These are phyloP conservation scores for Drosophila azteca DNA, from an alignment of 1,140 invertebrate species.

Conservation along the genomic window DNA sequence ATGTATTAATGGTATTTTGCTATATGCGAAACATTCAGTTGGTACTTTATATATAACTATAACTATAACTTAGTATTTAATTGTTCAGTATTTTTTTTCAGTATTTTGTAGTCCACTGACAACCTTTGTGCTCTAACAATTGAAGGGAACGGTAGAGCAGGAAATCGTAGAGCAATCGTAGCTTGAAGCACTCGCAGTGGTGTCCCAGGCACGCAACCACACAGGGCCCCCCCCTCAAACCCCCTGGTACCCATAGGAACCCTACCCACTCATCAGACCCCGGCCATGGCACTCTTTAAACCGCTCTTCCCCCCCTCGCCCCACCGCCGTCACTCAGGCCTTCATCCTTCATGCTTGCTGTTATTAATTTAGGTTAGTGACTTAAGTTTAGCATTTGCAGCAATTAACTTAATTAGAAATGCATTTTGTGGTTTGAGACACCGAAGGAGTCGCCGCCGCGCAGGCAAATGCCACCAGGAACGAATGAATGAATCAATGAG, in stretches of 20 bases:
- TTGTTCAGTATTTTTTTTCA: too few relatives aligned
- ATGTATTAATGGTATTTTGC: too few relatives aligned
- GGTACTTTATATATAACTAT: too few relatives aligned
- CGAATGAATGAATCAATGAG: constrained; percentile 37
- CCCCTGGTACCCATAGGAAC: not conserved
- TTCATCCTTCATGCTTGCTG: constrained; percentile 38
- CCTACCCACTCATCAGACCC: too few relatives aligned
- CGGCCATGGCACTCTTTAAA: not conserved
- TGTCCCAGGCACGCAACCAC: constrained; percentile 33
- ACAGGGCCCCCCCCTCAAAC: not conserved
- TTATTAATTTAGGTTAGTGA: constrained; percentile 82
- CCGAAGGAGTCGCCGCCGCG: constrained; percentile 31
- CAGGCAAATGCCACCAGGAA: constrained; percentile 18
- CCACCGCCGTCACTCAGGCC: not conserved
- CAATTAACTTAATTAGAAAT: constrained; percentile 83
- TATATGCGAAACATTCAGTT: too few relatives aligned
- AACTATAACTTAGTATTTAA: too few relatives aligned
- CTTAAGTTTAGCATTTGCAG: constrained; percentile 81
- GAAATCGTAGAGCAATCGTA: constrained; percentile 16
- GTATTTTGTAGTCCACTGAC: not conserved
- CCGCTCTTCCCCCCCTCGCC: not conserved
- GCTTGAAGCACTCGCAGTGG: constrained; percentile 7
- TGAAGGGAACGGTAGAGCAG: not conserved
- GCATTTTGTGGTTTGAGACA: constrained; percentile 61
- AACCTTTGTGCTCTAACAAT: not conserved